Percentiles rank a stretch among this genome's conserved stretches.
These are phyloP conservation scores for Atherinomorus stipes DNA, from an alignment of 2,113 vertebrate genomes.

Conservation along the genomic window DNA sequence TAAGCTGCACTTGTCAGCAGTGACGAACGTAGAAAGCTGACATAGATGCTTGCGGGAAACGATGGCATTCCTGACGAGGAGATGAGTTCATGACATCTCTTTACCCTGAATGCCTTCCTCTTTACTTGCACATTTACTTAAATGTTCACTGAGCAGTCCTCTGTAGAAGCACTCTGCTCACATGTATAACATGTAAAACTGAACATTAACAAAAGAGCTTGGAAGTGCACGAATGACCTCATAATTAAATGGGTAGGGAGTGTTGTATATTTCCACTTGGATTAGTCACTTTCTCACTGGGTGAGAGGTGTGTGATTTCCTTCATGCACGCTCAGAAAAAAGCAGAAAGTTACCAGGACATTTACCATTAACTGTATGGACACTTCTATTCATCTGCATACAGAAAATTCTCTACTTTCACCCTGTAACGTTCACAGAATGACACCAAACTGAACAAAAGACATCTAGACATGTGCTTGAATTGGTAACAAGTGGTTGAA, in stretches of 20 bases:
- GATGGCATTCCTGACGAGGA: conserved; percentile 15
- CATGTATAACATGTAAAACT: background rate
- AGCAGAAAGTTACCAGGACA: too few species aligned
- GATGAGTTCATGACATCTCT: conserved; percentile 39
- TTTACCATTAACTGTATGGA: too few species aligned
- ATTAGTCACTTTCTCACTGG: conserved; percentile 14
- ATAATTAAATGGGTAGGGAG: conserved; percentile 34
- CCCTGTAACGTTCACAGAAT: too few species aligned
- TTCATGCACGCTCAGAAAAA: background rate
- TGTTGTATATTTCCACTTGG: background rate
- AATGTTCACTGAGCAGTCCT: background rate
- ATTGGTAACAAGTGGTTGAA: too few species aligned
- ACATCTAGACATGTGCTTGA: too few species aligned
- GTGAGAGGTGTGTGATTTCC: conserved; percentile 4
- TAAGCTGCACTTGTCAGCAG: conserved; percentile 52
- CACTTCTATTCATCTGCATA: too few species aligned
- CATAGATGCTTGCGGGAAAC: conserved; percentile 12
- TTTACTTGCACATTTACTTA: conserved; percentile 20
- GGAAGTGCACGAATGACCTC: conserved; percentile 25
- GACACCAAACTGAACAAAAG: too few species aligned
- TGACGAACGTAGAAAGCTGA: conserved; percentile 16
- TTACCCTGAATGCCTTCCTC: conserved; percentile 28
- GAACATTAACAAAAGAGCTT: background rate
- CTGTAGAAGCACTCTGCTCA: background rate
- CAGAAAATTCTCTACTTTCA: too few species aligned